A percentile compares a stretch with the other conserved stretches of the same genome.
Conservation (phyloP, 2,797 vertebrate genomes). For the Lemur catta region DNA sequence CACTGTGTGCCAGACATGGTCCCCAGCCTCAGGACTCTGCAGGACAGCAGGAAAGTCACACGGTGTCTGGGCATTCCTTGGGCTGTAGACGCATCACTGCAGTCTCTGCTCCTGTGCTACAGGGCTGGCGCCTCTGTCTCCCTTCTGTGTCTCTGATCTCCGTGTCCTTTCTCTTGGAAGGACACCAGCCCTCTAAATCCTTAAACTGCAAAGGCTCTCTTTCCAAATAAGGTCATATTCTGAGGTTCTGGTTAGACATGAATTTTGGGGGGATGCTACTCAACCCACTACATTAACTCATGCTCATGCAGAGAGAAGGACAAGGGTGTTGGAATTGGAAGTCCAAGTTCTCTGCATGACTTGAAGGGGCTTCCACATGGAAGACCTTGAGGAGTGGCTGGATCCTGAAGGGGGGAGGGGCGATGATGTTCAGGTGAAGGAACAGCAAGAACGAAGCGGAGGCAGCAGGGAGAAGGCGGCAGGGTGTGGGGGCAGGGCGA, state of each 20-base stretch:
- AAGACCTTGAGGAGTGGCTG: background rate
- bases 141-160: background rate
- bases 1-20: accelerated
- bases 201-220: background rate
- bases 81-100: too few relatives aligned
- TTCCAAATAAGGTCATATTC: background rate
- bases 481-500: too few relatives aligned
- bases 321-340: background rate
- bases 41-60: background rate
- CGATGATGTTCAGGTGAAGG: background rate
- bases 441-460: background rate
- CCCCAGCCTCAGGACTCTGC: background rate
- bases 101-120: background rate
- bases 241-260: background rate
- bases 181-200: background rate
- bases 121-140: background rate
- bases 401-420: background rate
- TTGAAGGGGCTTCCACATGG: too few relatives aligned
- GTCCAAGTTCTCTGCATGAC: background rate
- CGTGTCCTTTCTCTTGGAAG: background rate
- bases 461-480: background rate
- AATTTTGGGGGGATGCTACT: background rate
- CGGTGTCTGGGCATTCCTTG: background rate
- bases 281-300: background rate
- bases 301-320: background rate